Conservation (phyloP, 2,113 vertebrate genomes). For the Agelaius tricolor region DNA sequence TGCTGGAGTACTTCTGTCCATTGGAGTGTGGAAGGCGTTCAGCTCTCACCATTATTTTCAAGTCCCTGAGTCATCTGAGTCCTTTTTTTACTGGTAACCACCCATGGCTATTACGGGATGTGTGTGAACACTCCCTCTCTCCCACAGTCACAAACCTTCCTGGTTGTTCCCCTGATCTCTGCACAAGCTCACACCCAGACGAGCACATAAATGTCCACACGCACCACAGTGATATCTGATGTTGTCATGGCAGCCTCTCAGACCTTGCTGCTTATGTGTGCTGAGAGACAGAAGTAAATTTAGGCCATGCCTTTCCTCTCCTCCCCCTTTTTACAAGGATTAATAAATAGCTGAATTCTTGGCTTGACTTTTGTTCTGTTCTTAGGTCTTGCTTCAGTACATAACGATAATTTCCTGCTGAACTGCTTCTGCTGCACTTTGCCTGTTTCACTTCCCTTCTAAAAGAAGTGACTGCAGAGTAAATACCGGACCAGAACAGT, state of each 20-base stretch:
- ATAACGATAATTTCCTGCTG: slow-evolving; percentile 46
- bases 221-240: background rate
- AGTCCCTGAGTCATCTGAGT: background rate
- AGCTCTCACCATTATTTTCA: background rate
- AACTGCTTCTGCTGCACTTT: slow-evolving; percentile 40
- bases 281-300: background rate
- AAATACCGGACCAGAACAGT: background rate
- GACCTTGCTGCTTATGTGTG: background rate
- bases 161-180: background rate
- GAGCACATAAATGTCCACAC: background rate
- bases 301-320: background rate
- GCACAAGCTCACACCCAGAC: background rate
- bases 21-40: background rate
- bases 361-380: background rate
- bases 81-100: background rate
- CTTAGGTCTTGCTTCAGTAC: background rate
- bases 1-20: background rate
- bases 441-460: slow-evolving; percentile 66
- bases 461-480: background rate
- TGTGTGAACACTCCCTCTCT: background rate
- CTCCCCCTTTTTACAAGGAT: background rate
- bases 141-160: background rate
- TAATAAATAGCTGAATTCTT: background rate
- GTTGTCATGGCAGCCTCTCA: background rate
- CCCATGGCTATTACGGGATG: background rate